Base-by-base conservation (phyloP, 1,140 invertebrate genomes). In the Leptopilina clavipes region DNA sequence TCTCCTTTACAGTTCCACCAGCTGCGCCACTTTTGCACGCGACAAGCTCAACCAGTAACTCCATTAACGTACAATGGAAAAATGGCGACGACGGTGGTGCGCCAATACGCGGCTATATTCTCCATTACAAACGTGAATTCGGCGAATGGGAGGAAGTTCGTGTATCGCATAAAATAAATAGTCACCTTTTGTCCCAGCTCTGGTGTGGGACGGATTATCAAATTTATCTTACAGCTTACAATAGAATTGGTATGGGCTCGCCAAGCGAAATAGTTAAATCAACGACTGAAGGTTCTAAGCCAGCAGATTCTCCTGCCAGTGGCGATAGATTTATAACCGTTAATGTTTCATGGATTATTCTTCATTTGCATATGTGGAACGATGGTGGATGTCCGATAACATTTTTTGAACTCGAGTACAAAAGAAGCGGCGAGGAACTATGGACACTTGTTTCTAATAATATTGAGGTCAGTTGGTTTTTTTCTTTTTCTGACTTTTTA, bases 81-180 rank as follows among this genome's bases (percentile, higher is more conserved):
- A 86, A 91, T 71, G 88, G 90, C 1, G 92, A 93, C 71, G 89
- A 90, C 77, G 92, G 92, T 11, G 91, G 90, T 12, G 87, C 92
- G 7, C 88, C 90, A 22, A 90, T 93, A 59, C 87, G 88, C 14
- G 96, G 95, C 19, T 97, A 96, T 87, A 94, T 96, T 3, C 95
- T 97, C 25, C 96, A 97, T 89, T 97, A 96, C 86, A 97, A 97
- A 87, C 91, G 95, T n/a, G 95, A 96, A 79, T 94, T 95, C 82
- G 95, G 96, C 0, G 96, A 97, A 83, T 97, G 95, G 95, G 95
- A 97, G 86, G 95, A 97, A 88, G 89, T 96, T 73, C 95, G 96
- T 84, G 93, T 96, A 54, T 94, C 95, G 54, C 93, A 95, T 19
- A 94, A 95, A 75, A 94, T 93, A 6, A 94, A 94, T 59, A 94